Evolutionary conservation across 2,113 vertebrate species (phyloP).

Genomic region (Tilapia sparmanii): DNA sequence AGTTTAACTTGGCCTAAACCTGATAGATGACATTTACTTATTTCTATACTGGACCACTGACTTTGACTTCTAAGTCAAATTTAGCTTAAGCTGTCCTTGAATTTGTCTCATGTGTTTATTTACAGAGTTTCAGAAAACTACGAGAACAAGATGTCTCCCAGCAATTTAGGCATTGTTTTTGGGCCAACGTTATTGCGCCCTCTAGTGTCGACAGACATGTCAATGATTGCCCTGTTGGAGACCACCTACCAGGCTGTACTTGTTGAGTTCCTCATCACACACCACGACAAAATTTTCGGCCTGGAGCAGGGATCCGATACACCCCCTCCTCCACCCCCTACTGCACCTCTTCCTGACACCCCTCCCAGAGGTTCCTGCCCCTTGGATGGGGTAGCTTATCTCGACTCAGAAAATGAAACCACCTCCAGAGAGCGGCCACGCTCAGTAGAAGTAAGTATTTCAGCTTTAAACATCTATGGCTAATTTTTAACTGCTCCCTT

Average conservation of each 20-base stretch:
- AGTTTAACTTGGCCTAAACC: neutral
- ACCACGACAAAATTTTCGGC: constrained; percentile 78
- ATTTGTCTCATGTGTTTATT: neutral
- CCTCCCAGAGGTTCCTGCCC: constrained; percentile 36
- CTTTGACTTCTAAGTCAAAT: neutral
- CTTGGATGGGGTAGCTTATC: neutral
- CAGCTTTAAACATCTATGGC: neutral
- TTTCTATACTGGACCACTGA: neutral
- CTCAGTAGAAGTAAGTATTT: constrained; percentile 67
- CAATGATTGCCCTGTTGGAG: constrained; percentile 80
- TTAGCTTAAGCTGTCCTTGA: neutral
- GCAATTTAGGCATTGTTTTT: constrained; percentile 91
- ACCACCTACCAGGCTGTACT: constrained; percentile 82
- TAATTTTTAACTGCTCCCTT: neutral
- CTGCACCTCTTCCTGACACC: constrained; percentile 34
- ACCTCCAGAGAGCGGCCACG: constrained; percentile 54
- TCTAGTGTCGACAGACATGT: constrained; percentile 57
- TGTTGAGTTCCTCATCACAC: constrained; percentile 84
- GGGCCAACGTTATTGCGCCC: constrained; percentile 86
- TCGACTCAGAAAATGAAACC: neutral
- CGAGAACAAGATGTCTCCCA: constrained; percentile 90
- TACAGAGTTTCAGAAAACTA: constrained; percentile 79
- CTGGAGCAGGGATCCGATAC: constrained; percentile 46
- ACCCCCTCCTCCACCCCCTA: constrained; percentile 39
- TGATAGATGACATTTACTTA: neutral